phyloP scores from a whole-genome alignment of 2,888 invertebrate genomes.

The Leptodirus hochenwartii region DNA sequence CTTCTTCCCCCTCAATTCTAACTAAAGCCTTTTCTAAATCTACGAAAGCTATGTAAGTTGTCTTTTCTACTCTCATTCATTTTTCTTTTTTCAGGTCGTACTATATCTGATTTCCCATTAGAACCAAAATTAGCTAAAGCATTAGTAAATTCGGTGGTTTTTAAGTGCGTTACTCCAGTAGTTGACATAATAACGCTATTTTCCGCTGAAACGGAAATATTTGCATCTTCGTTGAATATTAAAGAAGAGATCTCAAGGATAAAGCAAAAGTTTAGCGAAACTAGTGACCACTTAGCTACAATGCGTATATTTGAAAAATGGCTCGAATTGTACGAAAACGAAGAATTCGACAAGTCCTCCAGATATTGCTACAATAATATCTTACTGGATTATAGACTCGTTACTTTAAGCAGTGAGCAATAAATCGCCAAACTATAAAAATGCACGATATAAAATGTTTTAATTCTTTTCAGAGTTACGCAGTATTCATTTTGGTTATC shows the following conservation, averaged over 20 bases:
- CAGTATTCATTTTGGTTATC: constrained; percentile 33
- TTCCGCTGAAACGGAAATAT: constrained; percentile 34
- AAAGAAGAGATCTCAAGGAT: constrained; percentile 31
- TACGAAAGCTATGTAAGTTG: no score
- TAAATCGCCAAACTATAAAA: constrained; percentile 3
- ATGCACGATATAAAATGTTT: no score
- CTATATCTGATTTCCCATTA: constrained; percentile 30
- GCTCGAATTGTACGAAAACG: constrained; percentile 22
- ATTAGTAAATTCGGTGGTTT: constrained; percentile 36
- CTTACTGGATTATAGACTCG: constrained; percentile 32
- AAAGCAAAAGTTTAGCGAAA: constrained; percentile 31
- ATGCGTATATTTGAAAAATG: constrained; percentile 36
- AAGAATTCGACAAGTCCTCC: constrained; percentile 18
- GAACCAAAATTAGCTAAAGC: constrained; percentile 42
- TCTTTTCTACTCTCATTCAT: no score
- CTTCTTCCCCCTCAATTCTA: no score
- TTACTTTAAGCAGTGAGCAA: constrained; percentile 31
- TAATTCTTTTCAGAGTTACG: constrained; percentile 30
- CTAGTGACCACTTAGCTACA: constrained; percentile 44
- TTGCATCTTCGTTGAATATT: constrained; percentile 29
- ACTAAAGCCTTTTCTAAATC: no score
- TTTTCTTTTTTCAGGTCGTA: no score
- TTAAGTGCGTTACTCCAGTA: constrained; percentile 34
- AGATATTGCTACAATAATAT: constrained; percentile 28
- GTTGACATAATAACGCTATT: constrained; percentile 29